phyloP scores from a whole-genome alignment of 2,113 vertebrate species.

The Rhinolophus ferrumequinum region DNA sequence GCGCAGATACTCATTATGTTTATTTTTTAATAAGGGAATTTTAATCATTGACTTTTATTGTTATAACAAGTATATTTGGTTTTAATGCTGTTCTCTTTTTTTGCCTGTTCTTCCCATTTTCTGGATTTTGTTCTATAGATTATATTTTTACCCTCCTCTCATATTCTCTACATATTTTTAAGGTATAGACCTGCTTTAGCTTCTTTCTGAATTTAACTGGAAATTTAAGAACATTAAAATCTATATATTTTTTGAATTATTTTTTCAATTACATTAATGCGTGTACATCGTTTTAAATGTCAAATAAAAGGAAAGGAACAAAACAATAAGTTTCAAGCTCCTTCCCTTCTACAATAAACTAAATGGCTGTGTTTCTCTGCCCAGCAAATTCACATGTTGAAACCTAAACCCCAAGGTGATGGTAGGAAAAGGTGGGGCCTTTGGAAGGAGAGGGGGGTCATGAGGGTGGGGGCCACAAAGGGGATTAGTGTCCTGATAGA shows the following conservation, averaged over 20 bases:
- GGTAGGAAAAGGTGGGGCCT: neutral
- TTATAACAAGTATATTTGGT: neutral
- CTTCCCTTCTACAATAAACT: neutral
- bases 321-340: neutral
- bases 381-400: neutral
- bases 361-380: neutral
- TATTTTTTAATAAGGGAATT: neutral
- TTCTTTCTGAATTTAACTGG: neutral
- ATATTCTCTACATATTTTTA: neutral
- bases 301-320: neutral
- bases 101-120: neutral
- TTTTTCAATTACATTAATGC: neutral
- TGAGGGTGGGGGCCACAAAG: neutral
- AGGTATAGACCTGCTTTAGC: neutral
- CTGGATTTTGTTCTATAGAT: neutral
- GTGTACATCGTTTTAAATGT: neutral
- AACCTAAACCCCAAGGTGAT: no score
- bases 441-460: neutral
- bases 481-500: neutral
- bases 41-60: neutral
- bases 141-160: neutral
- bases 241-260: neutral
- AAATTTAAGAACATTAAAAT: neutral
- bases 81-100: neutral
- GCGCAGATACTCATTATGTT: neutral